A percentile compares a stretch with the other conserved stretches of the same genome.
Evolutionary conservation across 35 echinoderm and acorn worm genomes (phyloP).

Genomic region (Diadema setosum): DNA sequence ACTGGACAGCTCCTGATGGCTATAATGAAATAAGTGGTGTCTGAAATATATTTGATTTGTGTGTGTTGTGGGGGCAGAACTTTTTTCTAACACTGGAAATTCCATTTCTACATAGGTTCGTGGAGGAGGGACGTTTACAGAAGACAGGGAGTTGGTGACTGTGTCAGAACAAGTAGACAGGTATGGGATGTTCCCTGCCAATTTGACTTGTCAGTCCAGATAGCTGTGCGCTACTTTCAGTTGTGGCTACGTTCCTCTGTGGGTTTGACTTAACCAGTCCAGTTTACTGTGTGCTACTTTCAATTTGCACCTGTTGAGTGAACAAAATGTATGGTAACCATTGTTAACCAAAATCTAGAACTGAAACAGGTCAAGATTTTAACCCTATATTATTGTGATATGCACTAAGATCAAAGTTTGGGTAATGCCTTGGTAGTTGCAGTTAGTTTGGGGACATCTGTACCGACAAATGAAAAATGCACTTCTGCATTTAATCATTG

Average conservation of each 20-base stretch:
- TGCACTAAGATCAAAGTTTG: no score
- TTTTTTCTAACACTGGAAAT: no score
- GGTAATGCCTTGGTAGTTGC: background rate
- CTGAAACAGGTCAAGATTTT: background rate
- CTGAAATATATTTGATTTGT: background rate
- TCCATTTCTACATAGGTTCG: no score
- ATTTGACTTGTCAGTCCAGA: background rate
- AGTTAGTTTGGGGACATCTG: background rate
- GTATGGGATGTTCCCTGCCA: background rate
- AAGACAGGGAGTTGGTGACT: constrained; percentile 55
- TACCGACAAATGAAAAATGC: background rate
- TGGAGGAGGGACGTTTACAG: constrained; percentile 58
- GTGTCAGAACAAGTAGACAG: constrained; percentile 65
- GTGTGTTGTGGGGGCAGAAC: no score
- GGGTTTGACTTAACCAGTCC: background rate
- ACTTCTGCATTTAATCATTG: background rate
- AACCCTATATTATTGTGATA: no score
- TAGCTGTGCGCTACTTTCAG: background rate
- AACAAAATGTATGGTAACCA: background rate
- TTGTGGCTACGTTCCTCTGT: background rate
- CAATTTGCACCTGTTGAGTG: background rate
- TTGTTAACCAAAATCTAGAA: background rate
- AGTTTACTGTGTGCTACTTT: background rate
- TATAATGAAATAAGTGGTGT: background rate
- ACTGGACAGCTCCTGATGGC: background rate